Percentiles rank a stretch among this genome's conserved stretches.
These are phyloP conservation scores for Spongia lamella DNA, from an alignment of 37 sponge, comb jelly and placozoan genomes.

Conservation along the genomic window DNA sequence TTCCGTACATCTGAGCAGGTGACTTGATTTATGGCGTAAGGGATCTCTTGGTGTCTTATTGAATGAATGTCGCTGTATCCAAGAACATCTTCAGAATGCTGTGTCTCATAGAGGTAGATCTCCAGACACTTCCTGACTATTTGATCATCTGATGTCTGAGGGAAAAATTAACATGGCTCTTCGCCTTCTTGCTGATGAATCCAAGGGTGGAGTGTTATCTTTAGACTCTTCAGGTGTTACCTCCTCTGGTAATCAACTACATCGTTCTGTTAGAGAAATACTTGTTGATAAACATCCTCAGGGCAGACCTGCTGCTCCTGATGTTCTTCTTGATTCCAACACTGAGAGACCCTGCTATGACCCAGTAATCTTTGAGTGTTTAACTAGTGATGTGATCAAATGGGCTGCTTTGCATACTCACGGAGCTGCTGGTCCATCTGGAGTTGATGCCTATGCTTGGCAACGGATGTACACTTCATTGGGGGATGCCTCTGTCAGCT, in stretches of 20 bases:
- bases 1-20: constrained; percentile 12
- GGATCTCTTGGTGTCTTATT: constrained; percentile 17
- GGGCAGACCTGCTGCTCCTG: constrained; percentile 5
- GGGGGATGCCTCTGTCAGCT: no score
- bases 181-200: constrained; percentile 10
- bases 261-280: constrained; percentile 15
- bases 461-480: no score
- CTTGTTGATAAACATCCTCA: constrained; percentile 26
- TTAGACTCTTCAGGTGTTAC: constrained; percentile 16
- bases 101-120: not conserved
- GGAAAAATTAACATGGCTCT: constrained; percentile 41
- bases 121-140: constrained; percentile 1
- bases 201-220: constrained; percentile 15
- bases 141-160: constrained; percentile 19
- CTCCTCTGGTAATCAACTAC: no score
- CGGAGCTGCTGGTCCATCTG: no score
- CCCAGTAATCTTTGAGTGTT: constrained; percentile 20
- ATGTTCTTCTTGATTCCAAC: not conserved
- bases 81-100: not conserved
- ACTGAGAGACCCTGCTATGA: no score
- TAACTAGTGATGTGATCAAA: constrained; percentile 18
- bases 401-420: constrained; percentile 17
- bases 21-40: constrained; percentile 18
- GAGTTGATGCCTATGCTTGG: constrained; percentile 45
- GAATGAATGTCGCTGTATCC: constrained; percentile 22